Conservation (phyloP, 2,797 vertebrate genomes). For the Echiichthys vipera region DNA sequence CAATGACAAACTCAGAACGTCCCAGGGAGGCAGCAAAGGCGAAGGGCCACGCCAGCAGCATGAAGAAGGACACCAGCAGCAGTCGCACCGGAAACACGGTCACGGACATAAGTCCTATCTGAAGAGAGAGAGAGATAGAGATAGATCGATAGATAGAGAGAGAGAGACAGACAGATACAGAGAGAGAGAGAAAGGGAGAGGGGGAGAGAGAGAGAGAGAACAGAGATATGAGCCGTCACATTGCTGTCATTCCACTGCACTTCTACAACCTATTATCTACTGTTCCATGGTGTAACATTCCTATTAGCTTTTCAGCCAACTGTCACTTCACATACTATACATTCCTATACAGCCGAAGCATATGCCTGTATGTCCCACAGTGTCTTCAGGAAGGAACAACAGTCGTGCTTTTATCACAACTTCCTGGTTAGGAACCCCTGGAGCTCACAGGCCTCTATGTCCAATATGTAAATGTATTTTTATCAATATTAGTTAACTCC, state of each 20-base stretch:
- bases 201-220: neutral
- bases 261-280: neutral
- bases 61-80: slow-evolving; percentile 91
- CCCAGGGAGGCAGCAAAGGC: slow-evolving; percentile 90
- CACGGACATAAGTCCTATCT: slow-evolving; percentile 94
- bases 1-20: slow-evolving; percentile 84
- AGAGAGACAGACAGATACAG: slow-evolving; percentile 28
- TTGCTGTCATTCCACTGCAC: neutral
- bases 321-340: slow-evolving; percentile 6
- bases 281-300: neutral
- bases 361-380: neutral
- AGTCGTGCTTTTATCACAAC: neutral
- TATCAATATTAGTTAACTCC: neutral
- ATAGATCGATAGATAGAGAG: neutral
- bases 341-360: slow-evolving; percentile 18
- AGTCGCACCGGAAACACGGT: slow-evolving; percentile 94
- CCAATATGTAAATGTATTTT: neutral
- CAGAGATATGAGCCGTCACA: neutral
- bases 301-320: neutral
- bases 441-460: neutral
- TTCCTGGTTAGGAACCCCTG: neutral
- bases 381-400: slow-evolving; percentile 32
- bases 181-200: neutral
- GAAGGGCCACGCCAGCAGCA: slow-evolving; percentile 97
- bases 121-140: slow-evolving; percentile 47